A percentile compares a stretch with the other conserved stretches of the same genome.
phyloP scores from a whole-genome alignment of 2,888 invertebrate species.

The Nomada fabriciana region DNA sequence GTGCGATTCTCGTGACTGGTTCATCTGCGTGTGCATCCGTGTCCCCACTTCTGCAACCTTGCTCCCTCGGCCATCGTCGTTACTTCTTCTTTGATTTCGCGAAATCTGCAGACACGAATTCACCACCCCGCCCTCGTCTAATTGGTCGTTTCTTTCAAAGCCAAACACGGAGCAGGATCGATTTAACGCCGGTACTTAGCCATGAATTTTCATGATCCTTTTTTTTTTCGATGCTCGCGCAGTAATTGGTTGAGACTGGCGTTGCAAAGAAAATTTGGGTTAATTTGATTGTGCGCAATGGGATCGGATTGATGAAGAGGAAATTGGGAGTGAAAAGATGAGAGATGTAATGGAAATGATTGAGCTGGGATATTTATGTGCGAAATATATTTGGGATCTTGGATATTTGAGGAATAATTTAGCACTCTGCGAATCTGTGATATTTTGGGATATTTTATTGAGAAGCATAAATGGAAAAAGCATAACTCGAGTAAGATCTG shows the following conservation, averaged over 20 bases:
- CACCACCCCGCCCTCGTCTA: conserved; percentile 5
- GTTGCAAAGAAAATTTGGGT: neutral
- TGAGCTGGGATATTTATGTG: too few relatives aligned
- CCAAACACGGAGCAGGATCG: neutral
- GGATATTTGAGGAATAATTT: too few relatives aligned
- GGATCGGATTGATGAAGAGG: too few relatives aligned
- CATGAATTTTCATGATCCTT: neutral
- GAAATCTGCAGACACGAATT: conserved; percentile 38
- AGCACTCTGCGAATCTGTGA: too few relatives aligned
- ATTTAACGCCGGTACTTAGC: neutral
- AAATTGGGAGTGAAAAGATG: too few relatives aligned
- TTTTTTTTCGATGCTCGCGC: neutral
- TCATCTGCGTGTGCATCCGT: conserved; percentile 34
- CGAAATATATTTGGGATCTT: too few relatives aligned
- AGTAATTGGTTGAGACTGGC: too few relatives aligned
- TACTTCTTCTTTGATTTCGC: conserved; percentile 20
- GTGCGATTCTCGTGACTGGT: conserved; percentile 52
- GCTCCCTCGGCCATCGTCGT: neutral
- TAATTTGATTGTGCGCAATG: too few relatives aligned
- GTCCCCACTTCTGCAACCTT: neutral
- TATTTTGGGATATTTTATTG: too few relatives aligned
- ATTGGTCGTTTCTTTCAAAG: conserved; percentile 10
- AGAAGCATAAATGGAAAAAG: too few relatives aligned
- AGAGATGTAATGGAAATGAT: too few relatives aligned
- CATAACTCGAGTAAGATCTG: too few relatives aligned